Evolutionary conservation across 1,140 invertebrate genomes (phyloP), one percentile per base, ranked within the genome.

Genomic region (Platorchestia sp.): DNA sequence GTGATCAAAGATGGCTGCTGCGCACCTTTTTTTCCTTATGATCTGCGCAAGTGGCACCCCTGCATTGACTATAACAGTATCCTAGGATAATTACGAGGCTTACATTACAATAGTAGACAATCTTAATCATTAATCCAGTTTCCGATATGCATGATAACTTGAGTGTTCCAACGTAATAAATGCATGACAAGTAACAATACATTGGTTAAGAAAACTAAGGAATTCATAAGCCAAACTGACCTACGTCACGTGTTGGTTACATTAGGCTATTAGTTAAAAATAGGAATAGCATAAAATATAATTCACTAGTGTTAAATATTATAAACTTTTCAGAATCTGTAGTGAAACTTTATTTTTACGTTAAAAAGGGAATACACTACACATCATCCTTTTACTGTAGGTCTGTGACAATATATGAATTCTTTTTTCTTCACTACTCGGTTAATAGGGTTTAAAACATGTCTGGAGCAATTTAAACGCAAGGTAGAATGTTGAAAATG

Each of bases 1-100:
- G 43, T 42, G 87, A 89, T 89, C 87, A 93, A 93, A 93, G 91
- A 93, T 93, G 91, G 91, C 91, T 45, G 91, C 91, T 93, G 91
- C 91, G 91, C 91, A 93, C 5, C 91, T 47, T 91, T 93, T 93
- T 93, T 93, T 93, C 47, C 43, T 36, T 7, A 47, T 93, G 36
- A 47, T 93, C 91, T 93, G 91, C 91, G 91, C 91, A 93, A 93
- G 91, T 93, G 91, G 91, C 91, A 93, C 91, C 91, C 91, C 91
- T 93, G 91, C 91, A 93, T 93, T 47, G 45, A 93, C 91, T 36
- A 89, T 42, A 42, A 89, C 87, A 42, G 43, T 89, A 75, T 75
- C 59, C 59, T 75, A 75, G 59, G 59, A 75, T 75, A 27, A 75
- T 75, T 22, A 27, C 27, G 36, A 75, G 10, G 1, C 59, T 75